A percentile compares a stretch with the other conserved stretches of the same genome.
phyloP scores from a whole-genome alignment of 1,140 invertebrate species.

The Drosophila tropicalis region DNA sequence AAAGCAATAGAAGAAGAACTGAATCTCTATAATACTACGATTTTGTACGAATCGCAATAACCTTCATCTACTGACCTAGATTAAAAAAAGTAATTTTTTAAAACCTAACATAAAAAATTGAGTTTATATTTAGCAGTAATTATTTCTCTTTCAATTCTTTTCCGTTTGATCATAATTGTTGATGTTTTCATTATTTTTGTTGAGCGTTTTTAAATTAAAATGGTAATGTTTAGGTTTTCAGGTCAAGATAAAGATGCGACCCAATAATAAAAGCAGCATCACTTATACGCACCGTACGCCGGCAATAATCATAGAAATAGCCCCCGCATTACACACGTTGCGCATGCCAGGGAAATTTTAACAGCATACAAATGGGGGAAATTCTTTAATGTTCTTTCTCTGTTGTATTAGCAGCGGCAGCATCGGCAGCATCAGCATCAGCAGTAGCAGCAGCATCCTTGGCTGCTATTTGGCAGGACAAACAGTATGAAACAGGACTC shows the following conservation, averaged over 20 bases:
- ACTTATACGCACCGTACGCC: slow-evolving; percentile 58
- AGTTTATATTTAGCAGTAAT: not conserved
- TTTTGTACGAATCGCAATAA: no score
- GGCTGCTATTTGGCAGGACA: slow-evolving; percentile 30
- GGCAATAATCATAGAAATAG: slow-evolving; percentile 29
- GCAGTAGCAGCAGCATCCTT: slow-evolving; percentile 27
- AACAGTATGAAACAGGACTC: slow-evolving; percentile 77
- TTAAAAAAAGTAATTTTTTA: no score
- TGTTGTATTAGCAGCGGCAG: slow-evolving; percentile 17
- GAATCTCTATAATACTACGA: no score
- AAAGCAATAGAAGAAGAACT: no score
- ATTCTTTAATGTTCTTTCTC: slow-evolving; percentile 46
- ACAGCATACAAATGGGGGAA: slow-evolving; percentile 58
- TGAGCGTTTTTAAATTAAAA: not conserved
- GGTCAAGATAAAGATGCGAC: slow-evolving; percentile 11
- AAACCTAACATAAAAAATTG: not conserved
- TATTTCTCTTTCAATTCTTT: not conserved
- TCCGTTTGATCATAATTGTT: not conserved
- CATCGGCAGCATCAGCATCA: not conserved
- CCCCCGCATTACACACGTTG: slow-evolving; percentile 40
- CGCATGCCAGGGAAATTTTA: slow-evolving; percentile 79
- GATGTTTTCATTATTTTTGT: not conserved
- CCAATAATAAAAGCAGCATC: slow-evolving; percentile 33
- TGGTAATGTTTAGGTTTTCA: not conserved
- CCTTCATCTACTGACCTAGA: not conserved